Base-by-base conservation (phyloP, 2,888 invertebrate species). In the Rhabditoides inermis region DNA sequence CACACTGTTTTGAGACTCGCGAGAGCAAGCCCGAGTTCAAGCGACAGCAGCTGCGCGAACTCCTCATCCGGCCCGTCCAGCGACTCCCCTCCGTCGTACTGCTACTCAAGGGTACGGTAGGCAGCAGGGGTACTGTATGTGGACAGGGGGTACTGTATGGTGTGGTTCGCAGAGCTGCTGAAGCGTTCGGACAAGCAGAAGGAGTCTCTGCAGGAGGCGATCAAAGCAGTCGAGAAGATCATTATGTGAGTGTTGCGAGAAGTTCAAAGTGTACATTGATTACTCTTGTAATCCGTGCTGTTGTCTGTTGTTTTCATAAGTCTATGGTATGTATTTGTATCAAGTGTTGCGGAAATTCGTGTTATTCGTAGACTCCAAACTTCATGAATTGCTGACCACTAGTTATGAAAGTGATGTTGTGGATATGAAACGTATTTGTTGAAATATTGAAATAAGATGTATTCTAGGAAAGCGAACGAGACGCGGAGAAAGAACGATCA, bases 41-140 rank as follows among this genome's bases (percentile, higher is more conserved):
- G 26, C 84, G 94, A 69, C 94, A 95, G 81, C 88, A 87, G 76
- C 82, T 98, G 73, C 88, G 88, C 78, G 95, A 98, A 79, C 83
- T 98, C 66, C 84, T 98, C 80, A 95, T 98, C 76, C 84, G 95
- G 77, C 95, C 95, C 53, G 92, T 98, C 69, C 95, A 98, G 82
- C 84, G 98, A 77, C 83, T 98, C 78, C 94, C 95, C 71, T 91
- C 91, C 80, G 87, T 95, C 77, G 88, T 88, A 79, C 84, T 98
- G 76, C 83, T 98, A 70, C 83, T 98, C 73, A 89, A 87, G 79
- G 90, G 90, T 89, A 75, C 81, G 28, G 26, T n/a, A 32, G 32
- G n/a, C n/a, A n/a, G n/a, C n/a, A n/a, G n/a, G n/a, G n/a, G n/a
- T n/a, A n/a, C n/a, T n/a, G n/a, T n/a, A n/a, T n/a, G n/a, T n/a